phyloP scores from a whole-genome alignment of 1,140 invertebrate species.

The Triops cancriformis region DNA sequence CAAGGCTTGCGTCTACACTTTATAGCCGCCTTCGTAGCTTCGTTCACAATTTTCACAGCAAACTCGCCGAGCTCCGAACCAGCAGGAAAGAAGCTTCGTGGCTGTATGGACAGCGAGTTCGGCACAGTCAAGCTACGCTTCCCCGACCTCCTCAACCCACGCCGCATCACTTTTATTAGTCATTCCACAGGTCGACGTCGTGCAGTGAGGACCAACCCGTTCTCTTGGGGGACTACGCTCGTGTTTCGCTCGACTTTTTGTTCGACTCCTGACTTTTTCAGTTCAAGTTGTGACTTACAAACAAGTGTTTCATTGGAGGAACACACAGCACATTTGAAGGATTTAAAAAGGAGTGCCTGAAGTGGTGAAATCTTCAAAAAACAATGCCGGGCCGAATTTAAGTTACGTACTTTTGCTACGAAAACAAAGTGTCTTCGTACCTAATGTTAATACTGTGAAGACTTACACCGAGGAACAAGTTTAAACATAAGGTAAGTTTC shows the following conservation, averaged over 20 bases:
- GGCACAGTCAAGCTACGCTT: not conserved
- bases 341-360: no score
- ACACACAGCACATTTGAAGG: no score
- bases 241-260: not conserved
- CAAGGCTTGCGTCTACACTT: not conserved
- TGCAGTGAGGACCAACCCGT: not conserved
- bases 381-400: not conserved
- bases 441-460: not conserved
- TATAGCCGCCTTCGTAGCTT: not conserved
- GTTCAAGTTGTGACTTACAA: no score
- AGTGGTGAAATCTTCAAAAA: not conserved
- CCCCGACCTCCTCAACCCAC: not conserved
- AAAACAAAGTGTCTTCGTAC: not conserved
- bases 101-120: not conserved
- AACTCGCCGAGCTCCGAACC: not conserved
- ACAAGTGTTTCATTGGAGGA: no score
- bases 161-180: not conserved
- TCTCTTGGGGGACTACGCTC: not conserved
- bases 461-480: not conserved
- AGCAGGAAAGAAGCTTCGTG: not conserved
- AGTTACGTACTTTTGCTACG: not conserved
- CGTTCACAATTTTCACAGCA: not conserved
- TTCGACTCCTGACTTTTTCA: no score
- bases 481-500: not conserved
- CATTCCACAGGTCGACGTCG: constrained; percentile 9